Conservation (phyloP, 92 coral and sea anemone genomes). For the Siderastrea siderea region DNA sequence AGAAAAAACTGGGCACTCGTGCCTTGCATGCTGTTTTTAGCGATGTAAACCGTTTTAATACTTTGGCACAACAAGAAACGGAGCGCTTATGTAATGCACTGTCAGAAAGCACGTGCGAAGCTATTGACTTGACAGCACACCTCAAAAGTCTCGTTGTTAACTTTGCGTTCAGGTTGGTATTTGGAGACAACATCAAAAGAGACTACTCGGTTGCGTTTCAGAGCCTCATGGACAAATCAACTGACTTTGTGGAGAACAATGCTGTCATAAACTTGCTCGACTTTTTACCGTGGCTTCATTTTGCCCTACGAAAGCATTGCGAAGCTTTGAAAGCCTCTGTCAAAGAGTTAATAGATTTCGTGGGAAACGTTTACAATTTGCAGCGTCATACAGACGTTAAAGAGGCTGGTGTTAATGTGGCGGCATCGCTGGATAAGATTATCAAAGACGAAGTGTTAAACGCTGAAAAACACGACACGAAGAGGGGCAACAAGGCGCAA, state of each 20-base stretch:
- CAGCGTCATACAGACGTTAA: conserved; percentile 32
- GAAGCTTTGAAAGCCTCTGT: conserved; percentile 63
- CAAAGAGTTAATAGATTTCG: conserved; percentile 72
- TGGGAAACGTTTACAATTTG: conserved; percentile 45
- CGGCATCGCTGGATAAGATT: conserved; percentile 57
- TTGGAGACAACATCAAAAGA: conserved; percentile 82
- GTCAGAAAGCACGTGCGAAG: conserved; percentile 32
- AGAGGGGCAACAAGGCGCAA: not conserved
- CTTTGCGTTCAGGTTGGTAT: conserved; percentile 70
- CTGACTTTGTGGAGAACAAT: conserved; percentile 79
- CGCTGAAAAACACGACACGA: not conserved
- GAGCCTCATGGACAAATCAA: conserved; percentile 55
- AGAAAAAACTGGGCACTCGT: conserved; percentile 78
- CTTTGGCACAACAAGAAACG: conserved; percentile 72
- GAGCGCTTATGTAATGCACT: conserved; percentile 50
- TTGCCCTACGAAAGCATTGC: conserved; percentile 63
- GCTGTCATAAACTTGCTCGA: conserved; percentile 76
- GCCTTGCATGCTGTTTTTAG: conserved; percentile 80
- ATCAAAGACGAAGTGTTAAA: conserved; percentile 32
- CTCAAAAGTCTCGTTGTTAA: conserved; percentile 70
- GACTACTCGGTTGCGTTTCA: conserved; percentile 59
- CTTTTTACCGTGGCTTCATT: conserved; percentile 92
- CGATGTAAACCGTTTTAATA: conserved; percentile 72
- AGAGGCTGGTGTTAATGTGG: conserved; percentile 42
- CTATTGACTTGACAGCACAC: conserved; percentile 77